These are phyloP conservation scores for Coelopa frigida DNA, from an alignment of 1,140 invertebrate species.

Conservation along the genomic window DNA sequence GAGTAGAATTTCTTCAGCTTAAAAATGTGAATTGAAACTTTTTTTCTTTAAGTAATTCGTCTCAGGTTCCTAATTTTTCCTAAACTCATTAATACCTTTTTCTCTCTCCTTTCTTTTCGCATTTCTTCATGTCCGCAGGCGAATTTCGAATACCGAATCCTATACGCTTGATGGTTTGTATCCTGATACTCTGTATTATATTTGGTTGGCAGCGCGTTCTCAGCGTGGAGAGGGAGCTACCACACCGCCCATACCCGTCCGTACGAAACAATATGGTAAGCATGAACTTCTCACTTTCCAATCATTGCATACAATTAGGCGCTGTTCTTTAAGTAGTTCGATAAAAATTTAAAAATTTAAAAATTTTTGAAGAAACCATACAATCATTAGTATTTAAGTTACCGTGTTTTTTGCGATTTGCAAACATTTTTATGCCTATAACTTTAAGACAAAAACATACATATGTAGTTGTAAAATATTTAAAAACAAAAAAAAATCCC, in stretches of 20 bases:
- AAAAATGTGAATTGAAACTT: too few species aligned
- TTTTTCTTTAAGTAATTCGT: too few species aligned
- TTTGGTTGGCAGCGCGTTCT: conserved; percentile 89
- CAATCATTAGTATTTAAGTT: neutral
- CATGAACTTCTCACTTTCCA: conserved; percentile 6
- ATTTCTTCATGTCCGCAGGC: too few species aligned
- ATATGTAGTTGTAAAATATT: conserved; percentile 5
- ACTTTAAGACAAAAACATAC: conserved; percentile 5
- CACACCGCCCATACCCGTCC: conserved; percentile 86
- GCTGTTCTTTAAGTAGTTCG: neutral
- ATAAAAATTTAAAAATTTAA: neutral
- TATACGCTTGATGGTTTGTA: conserved; percentile 83
- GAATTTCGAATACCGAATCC: conserved; percentile 72
- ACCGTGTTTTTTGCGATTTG: conserved; percentile 3
- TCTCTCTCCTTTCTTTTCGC: neutral
- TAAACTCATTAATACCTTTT: too few species aligned
- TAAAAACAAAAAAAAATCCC: neutral
- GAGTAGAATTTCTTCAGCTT: too few species aligned
- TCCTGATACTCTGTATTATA: conserved; percentile 92
- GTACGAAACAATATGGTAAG: conserved; percentile 97
- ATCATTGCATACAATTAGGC: too few species aligned
- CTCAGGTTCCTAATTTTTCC: too few species aligned
- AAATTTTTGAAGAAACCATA: neutral
- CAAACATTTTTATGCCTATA: neutral
- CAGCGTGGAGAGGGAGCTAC: conserved; percentile 88